Evolutionary conservation across 2,888 invertebrate genomes (phyloP), one percentile per base, ranked within the genome.

Genomic region (Sphaeridia pumilis): DNA sequence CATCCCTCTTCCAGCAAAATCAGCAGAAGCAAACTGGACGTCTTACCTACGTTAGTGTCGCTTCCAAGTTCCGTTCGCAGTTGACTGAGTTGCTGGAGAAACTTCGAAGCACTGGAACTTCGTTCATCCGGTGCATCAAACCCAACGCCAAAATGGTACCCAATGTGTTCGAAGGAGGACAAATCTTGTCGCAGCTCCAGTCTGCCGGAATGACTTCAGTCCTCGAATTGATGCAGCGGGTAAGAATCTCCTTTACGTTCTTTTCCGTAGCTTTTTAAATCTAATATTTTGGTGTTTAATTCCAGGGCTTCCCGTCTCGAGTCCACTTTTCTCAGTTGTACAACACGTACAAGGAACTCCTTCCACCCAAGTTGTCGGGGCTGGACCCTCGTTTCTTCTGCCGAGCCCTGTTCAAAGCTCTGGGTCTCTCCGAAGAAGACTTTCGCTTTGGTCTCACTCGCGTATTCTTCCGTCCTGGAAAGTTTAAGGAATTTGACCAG

Each of bases 401-500:
- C 71, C 94, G 87, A 84, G 90, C 92, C 1, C 81, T 97, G 70
- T 81, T 97, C 66, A 88, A 92, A 73, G 94, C 94, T 59, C 76
- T 98, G 58, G 92, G 92, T 46, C 76, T 98, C 17, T 85, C 87
- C 60, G 86, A 89, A 63, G 83, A 81, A 64, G 97, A 98, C 73
- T 97, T 87, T 74, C 90, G 89, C 71, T 97, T 98, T 74, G 97
- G 97, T 20, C 78, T 94, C 66, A 94, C 95, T 1, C 84, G 90
- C 68, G 93, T 98, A 17, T 98, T 98, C 76, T 98, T 98, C 78
- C 80, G 94, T 1, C 94, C 97, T 0, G 97, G 97, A 50, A 98
- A 97, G 73, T 78, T 78, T 70, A 76, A 93, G 0, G 95, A 98
- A 74, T 90, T 95, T 73, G 95, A 95, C 73, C 83, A 87, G 66